Evolutionary conservation across 35 echinoderm and acorn worm genomes (phyloP), one percentile per base, ranked within the genome.

Genomic region (Apostichopus parvimensis): DNA sequence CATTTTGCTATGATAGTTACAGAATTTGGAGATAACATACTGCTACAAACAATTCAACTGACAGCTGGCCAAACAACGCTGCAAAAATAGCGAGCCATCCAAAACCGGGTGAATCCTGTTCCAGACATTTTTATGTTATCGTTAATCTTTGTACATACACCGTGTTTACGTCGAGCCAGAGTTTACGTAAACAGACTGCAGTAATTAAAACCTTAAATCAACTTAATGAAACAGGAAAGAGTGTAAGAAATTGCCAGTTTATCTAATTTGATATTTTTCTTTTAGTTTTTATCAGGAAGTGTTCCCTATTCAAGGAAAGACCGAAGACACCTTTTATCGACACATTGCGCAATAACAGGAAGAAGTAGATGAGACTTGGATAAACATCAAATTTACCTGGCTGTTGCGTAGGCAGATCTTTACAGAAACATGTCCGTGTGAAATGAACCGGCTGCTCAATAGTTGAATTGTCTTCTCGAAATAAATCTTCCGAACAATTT

Each of bases 401-500:
- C 0, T 55, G 20, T 4, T 12, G 52, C 11, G 20, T 53, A 14
- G 79, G 79, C 56, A 55, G 56, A 82, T 82, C 79, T 10, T 82
- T 82, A 20, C 79, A 82, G 18, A 55, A 82, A 57, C 79, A 82
- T 1, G 52, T 55, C 79, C 79, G 6, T 55, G 7, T 55, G 8
- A 13, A 82, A 10, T 55, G 12, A 53, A 2, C 79, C 14, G 2
- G 24, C 13, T 82, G 17, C 52, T 15, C 4, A 12, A 58, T 5
- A 17, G 81, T 59, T 58, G 81, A 21, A 24, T 84, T 84, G 8
- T 84, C 14, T 6, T 58, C 14, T 58, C 5, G 9, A 58, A 84
- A 84, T 7, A 84, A 11, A 8, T 58, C 81, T 10, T 56, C 55
- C 21, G 81, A 84, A 59, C 81, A 84, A 54, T 84, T 84, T 12